Evolutionary conservation across 2,113 vertebrate species (phyloP).

Genomic region (Brachirus orientalis): DNA sequence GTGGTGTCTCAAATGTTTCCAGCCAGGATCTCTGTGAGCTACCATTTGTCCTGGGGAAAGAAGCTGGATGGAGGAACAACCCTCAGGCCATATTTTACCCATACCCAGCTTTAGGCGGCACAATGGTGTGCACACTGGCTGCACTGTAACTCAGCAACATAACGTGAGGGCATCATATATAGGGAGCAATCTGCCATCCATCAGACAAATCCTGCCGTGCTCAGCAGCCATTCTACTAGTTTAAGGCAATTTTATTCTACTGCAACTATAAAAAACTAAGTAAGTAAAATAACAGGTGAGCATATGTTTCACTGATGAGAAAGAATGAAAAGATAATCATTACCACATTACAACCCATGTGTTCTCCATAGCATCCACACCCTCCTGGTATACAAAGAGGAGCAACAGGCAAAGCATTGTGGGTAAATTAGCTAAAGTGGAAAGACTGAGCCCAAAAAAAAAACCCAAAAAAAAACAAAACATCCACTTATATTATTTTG

Average conservation of each 20-base stretch:
- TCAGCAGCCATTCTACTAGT: constrained; percentile 10
- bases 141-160: constrained; percentile 46
- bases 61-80: constrained; percentile 33
- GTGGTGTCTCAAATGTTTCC: constrained; percentile 67
- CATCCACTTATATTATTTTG: constrained; percentile 52
- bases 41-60: constrained; percentile 46
- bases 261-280: not conserved
- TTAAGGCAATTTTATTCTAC: constrained; percentile 5
- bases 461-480: not conserved
- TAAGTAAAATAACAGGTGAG: not conserved
- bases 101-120: constrained; percentile 28
- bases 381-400: constrained; percentile 6
- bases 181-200: constrained; percentile 35
- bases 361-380: constrained; percentile 13
- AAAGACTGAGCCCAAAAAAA: too few species aligned
- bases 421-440: too few species aligned
- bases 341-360: constrained; percentile 31
- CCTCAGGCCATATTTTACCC: constrained; percentile 28
- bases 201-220: constrained; percentile 26
- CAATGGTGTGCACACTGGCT: constrained; percentile 38
- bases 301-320: not conserved
- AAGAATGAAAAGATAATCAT: constrained; percentile 1
- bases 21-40: constrained; percentile 61
- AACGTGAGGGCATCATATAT: constrained; percentile 31
- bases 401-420: constrained; percentile 37